Base-by-base conservation (phyloP, 2,113 vertebrate genomes). In the Python bivittatus region DNA sequence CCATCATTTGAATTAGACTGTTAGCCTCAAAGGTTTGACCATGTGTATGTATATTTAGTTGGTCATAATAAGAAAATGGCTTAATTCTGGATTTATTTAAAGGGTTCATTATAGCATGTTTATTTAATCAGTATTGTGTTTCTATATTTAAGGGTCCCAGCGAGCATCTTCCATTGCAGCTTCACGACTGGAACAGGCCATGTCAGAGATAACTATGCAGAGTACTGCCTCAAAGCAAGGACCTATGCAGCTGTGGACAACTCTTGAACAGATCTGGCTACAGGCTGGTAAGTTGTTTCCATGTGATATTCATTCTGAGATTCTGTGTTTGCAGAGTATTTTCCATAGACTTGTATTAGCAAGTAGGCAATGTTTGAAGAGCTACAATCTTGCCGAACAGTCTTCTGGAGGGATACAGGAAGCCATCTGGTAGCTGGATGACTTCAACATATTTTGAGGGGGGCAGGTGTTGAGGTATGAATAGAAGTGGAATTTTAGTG, bases 181-280 rank as follows among this genome's bases (percentile, higher is more conserved):
- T 20, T 99, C 99, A 8, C 98, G 99, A 60, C 97, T 99, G 94
- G 99, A 99, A 88, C 98, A 99, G 56, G 99, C 98, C 92, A 98
- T 99, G 97, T 99, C 99, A 0, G 99, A 99, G 95, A 96, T 99
- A 92, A 99, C 99, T 0, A 90, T 98, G 95, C 96, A 98, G 88
- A 99, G 98, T 96, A 98, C 97, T 0, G 85, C 97, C 25, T 98
- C 98, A 90, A 99, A 98, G 88, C 99, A 99, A 58, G 99, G 99
- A 42, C 99, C 99, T 72, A 93, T 98, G 96, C 98, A 98, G 94
- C 98, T 99, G 90, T 99, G 99, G 99, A 98, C 97, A 93, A 98
- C 98, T 0, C 98, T 99, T 92, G 98, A 99, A 93, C 98, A 98
- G 96, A 99, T 99, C 89, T 99, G 99, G 99, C 98, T 99, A 29